Conservation (phyloP, 2,888 invertebrate genomes). For the Platerodrilus igneus region DNA sequence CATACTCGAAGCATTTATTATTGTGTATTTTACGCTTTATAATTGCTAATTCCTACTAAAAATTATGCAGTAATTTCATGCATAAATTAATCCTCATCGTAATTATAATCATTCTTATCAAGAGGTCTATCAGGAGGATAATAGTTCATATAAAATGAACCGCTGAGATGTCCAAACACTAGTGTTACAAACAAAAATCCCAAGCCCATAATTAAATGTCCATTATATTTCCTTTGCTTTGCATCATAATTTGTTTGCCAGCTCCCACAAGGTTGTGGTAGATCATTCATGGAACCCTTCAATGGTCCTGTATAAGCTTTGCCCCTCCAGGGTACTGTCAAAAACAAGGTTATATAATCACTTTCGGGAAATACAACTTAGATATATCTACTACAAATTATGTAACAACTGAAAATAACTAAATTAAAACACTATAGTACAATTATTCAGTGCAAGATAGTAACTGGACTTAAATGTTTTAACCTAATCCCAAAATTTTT, state of each 20-base stretch:
- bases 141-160: conserved; percentile 60
- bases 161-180: conserved; percentile 55
- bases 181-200: conserved; percentile 49
- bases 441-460: too few species aligned
- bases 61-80: too few species aligned
- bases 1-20: too few species aligned
- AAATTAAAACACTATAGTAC: too few species aligned
- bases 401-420: too few species aligned
- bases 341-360: conserved; percentile 10
- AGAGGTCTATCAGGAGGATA: conserved; percentile 52
- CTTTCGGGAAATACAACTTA: too few species aligned
- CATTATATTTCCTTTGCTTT: conserved; percentile 65
- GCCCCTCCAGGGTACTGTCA: conserved; percentile 12
- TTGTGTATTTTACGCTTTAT: too few species aligned
- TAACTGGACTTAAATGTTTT: too few species aligned
- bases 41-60: too few species aligned
- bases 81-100: too few species aligned
- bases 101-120: conserved; percentile 16
- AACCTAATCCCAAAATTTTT: too few species aligned
- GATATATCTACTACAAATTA: too few species aligned
- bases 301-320: conserved; percentile 16
- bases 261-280: conserved; percentile 71
- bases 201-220: conserved; percentile 58
- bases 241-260: conserved; percentile 68
- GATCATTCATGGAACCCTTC: conserved; percentile 63